These are phyloP conservation scores for Lathamus discolor DNA, from an alignment of 2,113 vertebrate species.

Conservation along the genomic window DNA sequence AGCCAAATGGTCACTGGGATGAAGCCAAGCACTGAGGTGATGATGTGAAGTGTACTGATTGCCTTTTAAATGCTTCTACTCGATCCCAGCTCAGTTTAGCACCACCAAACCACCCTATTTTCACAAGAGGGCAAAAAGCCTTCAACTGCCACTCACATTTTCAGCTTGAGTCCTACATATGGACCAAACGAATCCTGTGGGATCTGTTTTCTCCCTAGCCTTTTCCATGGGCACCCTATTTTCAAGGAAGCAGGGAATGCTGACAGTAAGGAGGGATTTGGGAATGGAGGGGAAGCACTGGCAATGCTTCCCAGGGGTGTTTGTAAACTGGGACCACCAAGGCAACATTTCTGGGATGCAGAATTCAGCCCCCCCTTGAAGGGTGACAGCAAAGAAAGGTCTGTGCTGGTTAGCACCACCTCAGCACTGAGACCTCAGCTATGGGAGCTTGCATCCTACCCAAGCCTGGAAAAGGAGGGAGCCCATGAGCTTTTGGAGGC, in stretches of 20 bases:
- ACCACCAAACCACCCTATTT: not conserved
- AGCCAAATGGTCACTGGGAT: not conserved
- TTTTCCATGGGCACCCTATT: not conserved
- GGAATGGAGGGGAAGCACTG: not conserved
- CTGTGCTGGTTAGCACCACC: not conserved
- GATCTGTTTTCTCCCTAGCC: not conserved
- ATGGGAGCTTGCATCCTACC: not conserved
- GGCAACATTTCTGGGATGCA: not conserved
- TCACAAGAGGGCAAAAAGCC: not conserved
- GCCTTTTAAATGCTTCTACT: not conserved
- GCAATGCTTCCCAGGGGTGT: not conserved
- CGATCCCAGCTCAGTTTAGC: not conserved
- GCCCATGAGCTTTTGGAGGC: accelerated
- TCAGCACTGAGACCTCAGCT: not conserved
- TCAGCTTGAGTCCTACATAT: not conserved
- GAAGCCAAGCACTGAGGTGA: not conserved
- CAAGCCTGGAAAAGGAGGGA: not conserved
- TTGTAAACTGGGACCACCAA: not conserved
- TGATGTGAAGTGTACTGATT: not conserved
- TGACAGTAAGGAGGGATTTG: not conserved
- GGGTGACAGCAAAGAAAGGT: not conserved
- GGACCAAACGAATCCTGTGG: not conserved
- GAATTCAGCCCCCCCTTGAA: not conserved
- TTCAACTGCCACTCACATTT: not conserved
- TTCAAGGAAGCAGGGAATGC: not conserved